Base-by-base conservation (phyloP, 2,113 vertebrate genomes). In the Forbesichthys agassizii region DNA sequence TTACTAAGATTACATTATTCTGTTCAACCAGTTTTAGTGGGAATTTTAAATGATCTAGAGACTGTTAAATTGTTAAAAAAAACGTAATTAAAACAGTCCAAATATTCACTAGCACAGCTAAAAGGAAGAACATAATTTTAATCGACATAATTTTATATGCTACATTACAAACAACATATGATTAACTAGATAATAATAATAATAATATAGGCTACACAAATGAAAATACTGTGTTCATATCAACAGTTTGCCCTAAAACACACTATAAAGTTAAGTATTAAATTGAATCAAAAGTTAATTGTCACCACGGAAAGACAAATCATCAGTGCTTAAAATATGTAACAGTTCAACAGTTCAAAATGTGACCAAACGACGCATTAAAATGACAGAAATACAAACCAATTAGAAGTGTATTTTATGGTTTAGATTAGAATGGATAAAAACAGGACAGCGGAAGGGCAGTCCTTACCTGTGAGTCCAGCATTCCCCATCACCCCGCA, bases 381-480 rank as follows among this genome's bases (percentile, higher is more conserved):
- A 42, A 42, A 42, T 42, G 36, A 42, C 36, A 42, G 4, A 42
- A 42, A 42, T 42, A 42, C 36, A 42, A 42, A 1, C 46, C 66
- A 36, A 33, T 27, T 47, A 60, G 54, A 64, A 64, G n/a, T 60
- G 36, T 54, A 18, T 18, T 54, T 46, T 42, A 18, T 60, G 64
- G 62, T 16, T 46, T 61, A 54, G 52, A 68, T 64, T 55, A 61
- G 57, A 49, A 71, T 64, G 33, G 66, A 69, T 51, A 67, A 66
- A 58, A 62, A 63, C 11, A 16, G 74, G 46, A 77, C 66, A 61
- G 47, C 49, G 61, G 62, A 76, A 79, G 60, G 48, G 62, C 61
- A 69, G 66, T 72, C 62, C 92, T 95, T 94, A 95, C 95, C 95
- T 95, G 93, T 82, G 68, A 83, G 84, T 83, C 91, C 94, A 82